These are phyloP conservation scores for Drosophila colorata DNA, from an alignment of 2,888 invertebrate species.

Conservation along the genomic window DNA sequence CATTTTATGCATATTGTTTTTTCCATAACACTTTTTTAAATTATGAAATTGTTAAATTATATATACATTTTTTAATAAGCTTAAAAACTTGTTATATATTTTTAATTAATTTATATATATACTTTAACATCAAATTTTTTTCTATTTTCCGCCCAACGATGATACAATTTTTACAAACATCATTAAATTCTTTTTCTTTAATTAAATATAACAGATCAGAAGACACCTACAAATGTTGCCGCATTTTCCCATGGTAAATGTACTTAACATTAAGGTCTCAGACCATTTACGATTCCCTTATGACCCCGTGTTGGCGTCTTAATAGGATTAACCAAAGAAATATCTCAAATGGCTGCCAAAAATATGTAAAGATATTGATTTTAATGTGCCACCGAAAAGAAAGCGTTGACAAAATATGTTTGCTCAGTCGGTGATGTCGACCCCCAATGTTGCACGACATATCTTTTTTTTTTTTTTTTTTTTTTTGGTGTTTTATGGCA, in stretches of 20 bases:
- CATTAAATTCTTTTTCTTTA: too few relatives aligned
- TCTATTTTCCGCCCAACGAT: too few relatives aligned
- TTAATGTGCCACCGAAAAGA: slow-evolving; percentile 53
- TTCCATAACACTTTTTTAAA: too few relatives aligned
- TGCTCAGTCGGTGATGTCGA: slow-evolving; percentile 18
- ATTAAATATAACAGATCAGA: too few relatives aligned
- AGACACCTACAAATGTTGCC: too few relatives aligned
- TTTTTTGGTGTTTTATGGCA: background rate
- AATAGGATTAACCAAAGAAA: slow-evolving; percentile 58
- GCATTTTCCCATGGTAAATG: background rate
- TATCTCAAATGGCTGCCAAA: slow-evolving; percentile 58
- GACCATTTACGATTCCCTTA: background rate
- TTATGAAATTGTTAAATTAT: too few relatives aligned
- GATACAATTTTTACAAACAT: too few relatives aligned
- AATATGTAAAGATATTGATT: slow-evolving; percentile 58
- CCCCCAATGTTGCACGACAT: slow-evolving; percentile 42
- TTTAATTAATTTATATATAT: too few relatives aligned
- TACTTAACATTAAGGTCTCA: slow-evolving; percentile 3
- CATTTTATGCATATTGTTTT: too few relatives aligned
- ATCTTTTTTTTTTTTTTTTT: background rate
- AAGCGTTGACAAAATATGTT: slow-evolving; percentile 61
- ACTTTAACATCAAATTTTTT: too few relatives aligned
- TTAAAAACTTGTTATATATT: too few relatives aligned
- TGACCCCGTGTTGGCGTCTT: slow-evolving; percentile 49
- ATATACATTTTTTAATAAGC: too few relatives aligned